Percentiles rank a stretch among this genome's conserved stretches.
Evolutionary conservation across 2,888 invertebrate genomes (phyloP).

Genomic region (Autographa gamma): DNA sequence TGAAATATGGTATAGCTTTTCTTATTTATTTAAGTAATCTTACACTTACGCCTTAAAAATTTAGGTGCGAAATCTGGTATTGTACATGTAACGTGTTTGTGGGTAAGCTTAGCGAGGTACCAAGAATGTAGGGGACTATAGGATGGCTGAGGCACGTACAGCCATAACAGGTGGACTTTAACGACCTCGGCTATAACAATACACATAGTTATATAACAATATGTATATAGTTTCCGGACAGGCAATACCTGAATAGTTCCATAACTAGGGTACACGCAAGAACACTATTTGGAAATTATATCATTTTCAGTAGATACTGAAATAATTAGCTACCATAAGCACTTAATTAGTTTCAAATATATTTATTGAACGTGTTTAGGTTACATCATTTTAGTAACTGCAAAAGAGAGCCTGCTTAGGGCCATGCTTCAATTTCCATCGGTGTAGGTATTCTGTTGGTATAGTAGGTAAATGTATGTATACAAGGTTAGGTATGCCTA

Average conservation of each 20-base stretch:
- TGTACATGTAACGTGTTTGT: slow-evolving; percentile 20
- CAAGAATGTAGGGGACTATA: slow-evolving; percentile 11
- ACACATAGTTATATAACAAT: slow-evolving; percentile 10
- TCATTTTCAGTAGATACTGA: background rate
- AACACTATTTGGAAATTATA: background rate
- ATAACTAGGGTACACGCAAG: slow-evolving; percentile 4
- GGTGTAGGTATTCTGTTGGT: too few relatives aligned
- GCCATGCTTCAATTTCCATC: too few relatives aligned
- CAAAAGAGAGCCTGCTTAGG: too few relatives aligned
- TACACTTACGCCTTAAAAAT: background rate
- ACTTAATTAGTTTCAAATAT: background rate
- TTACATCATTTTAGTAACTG: too few relatives aligned
- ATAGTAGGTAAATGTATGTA: background rate
- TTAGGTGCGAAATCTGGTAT: slow-evolving; percentile 23
- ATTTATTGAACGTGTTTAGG: background rate
- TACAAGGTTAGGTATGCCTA: background rate
- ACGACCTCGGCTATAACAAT: slow-evolving; percentile 20
- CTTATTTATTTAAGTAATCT: slow-evolving; percentile 12
- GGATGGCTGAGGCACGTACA: slow-evolving; percentile 24
- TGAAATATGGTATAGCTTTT: background rate
- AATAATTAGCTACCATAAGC: background rate
- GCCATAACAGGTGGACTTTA: slow-evolving; percentile 24
- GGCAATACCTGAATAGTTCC: background rate
- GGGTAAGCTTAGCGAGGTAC: slow-evolving; percentile 24
- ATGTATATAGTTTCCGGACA: slow-evolving; percentile 11